phyloP scores from a whole-genome alignment of 2,888 invertebrate species.

The Spatulosminthurus flaviceps region DNA sequence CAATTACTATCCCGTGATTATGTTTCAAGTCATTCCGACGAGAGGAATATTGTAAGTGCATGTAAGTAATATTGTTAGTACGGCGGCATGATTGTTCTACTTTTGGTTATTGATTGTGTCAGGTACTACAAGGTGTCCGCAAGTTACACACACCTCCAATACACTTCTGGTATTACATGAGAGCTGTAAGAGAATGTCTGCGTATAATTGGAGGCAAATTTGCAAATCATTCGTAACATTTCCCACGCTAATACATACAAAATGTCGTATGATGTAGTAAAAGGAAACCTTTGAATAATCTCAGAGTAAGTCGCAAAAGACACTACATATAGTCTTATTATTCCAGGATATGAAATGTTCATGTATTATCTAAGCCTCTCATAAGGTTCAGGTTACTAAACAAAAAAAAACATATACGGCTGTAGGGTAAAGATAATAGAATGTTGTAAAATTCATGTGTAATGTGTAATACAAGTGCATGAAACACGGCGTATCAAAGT shows the following conservation, averaged over 20 bases:
- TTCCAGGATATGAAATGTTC: not conserved
- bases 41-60: not conserved
- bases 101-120: slow-evolving; percentile 37
- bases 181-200: too few relatives aligned
- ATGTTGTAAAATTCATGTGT: not conserved
- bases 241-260: not conserved
- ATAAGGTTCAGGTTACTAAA: too few relatives aligned
- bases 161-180: too few relatives aligned
- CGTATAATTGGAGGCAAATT: not conserved
- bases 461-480: not conserved
- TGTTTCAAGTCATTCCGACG: not conserved
- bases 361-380: too few relatives aligned
- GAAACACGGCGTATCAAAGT: too few relatives aligned
- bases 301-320: not conserved
- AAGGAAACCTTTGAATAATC: too few relatives aligned
- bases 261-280: not conserved
- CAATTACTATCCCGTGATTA: not conserved
- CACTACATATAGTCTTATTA: not conserved
- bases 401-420: too few relatives aligned
- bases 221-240: slow-evolving; percentile 30
- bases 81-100: slow-evolving; percentile 9
- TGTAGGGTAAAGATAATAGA: not conserved
- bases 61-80: not conserved
- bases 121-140: slow-evolving; percentile 37
- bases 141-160: not conserved